Percentiles rank a stretch among this genome's conserved stretches.
These are phyloP conservation scores for Hippocampus abdominalis DNA, from an alignment of 2,113 vertebrate species.

Conservation along the genomic window DNA sequence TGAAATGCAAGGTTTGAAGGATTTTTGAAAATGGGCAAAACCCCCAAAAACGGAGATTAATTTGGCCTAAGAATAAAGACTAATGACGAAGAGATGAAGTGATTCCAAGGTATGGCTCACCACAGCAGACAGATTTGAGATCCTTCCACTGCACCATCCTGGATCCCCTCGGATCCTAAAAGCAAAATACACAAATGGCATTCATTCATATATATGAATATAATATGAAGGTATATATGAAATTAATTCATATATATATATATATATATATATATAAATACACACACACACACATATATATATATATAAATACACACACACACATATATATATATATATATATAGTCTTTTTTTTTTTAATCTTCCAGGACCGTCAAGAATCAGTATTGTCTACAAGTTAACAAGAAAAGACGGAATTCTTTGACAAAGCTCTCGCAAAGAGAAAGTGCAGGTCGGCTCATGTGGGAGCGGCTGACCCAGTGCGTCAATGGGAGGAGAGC, in stretches of 20 bases:
- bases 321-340: no score
- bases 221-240: no score
- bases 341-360: no score
- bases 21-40: no score
- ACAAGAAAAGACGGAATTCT: neutral
- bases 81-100: neutral
- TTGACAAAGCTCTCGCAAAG: neutral
- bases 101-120: constrained; percentile 58
- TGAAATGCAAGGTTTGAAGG: no score
- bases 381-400: no score
- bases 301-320: no score
- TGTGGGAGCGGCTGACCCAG: constrained; percentile 7
- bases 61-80: neutral
- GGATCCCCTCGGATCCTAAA: constrained; percentile 86
- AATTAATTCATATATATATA: no score
- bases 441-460: neutral
- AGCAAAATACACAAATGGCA: neutral
- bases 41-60: neutral
- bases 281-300: no score
- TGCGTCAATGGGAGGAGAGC: constrained; percentile 5
- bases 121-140: constrained; percentile 81
- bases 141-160: constrained; percentile 86
- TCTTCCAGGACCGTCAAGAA: no score
- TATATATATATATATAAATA: no score
- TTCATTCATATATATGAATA: no score